phyloP scores from a whole-genome alignment of 1,140 invertebrate genomes.

The Asobara japonica region DNA sequence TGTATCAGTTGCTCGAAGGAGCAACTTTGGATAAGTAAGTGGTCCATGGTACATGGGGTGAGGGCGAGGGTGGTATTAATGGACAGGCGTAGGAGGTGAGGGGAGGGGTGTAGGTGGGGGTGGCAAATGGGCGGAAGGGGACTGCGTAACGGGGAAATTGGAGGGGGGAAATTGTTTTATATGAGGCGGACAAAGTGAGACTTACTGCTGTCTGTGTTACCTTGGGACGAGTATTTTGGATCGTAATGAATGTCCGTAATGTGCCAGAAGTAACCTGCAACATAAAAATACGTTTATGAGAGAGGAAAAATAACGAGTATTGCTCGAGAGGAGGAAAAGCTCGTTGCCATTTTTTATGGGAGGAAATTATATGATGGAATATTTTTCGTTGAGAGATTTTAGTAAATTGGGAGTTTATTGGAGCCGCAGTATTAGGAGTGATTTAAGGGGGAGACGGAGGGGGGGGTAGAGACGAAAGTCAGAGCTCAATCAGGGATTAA shows the following conservation, averaged over 20 bases:
- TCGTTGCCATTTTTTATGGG: too few relatives aligned
- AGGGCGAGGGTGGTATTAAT: slow-evolving; percentile 9
- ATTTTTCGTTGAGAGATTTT: not conserved
- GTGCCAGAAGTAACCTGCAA: slow-evolving; percentile 92
- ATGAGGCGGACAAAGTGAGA: slow-evolving; percentile 39
- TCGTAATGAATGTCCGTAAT: slow-evolving; percentile 92
- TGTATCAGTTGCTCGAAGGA: slow-evolving; percentile 8
- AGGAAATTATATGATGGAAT: too few relatives aligned
- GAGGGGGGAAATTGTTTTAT: not conserved
- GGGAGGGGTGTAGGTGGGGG: not conserved
- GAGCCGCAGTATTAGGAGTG: not conserved
- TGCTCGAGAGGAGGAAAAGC: too few relatives aligned
- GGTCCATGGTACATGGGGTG: not conserved
- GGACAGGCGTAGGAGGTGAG: too few relatives aligned
- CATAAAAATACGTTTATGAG: slow-evolving; percentile 46
- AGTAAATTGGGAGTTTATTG: not conserved
- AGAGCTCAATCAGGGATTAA: too few relatives aligned
- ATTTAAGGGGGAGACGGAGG: not conserved
- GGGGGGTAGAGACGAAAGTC: too few relatives aligned
- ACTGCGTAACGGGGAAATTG: slow-evolving; percentile 13
- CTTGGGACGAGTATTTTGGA: slow-evolving; percentile 77
- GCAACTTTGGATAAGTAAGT: slow-evolving; percentile 23
- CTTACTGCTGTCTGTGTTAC: slow-evolving; percentile 78
- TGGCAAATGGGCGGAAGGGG: slow-evolving; percentile 16
- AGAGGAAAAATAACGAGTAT: too few relatives aligned